A percentile compares a stretch with the other conserved stretches of the same genome.
Evolutionary conservation across 2,797 vertebrate genomes (phyloP).

Genomic region (Tolypeutes matacus): DNA sequence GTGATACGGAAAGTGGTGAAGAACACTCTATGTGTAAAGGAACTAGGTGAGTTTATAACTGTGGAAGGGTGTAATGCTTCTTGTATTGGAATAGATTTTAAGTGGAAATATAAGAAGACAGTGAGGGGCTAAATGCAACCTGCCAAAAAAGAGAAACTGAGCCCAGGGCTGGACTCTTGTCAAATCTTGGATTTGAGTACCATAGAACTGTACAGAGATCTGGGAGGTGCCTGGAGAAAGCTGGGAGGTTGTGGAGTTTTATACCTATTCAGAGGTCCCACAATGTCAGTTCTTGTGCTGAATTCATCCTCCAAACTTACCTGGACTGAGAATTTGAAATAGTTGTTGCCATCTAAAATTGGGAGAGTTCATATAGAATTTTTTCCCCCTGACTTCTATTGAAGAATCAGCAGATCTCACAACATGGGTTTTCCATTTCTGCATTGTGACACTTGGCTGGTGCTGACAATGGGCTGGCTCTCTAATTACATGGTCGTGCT

Average conservation of each 20-base stretch:
- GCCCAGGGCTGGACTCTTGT: background rate
- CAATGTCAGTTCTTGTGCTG: background rate
- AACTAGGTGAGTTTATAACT: background rate
- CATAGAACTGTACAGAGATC: background rate
- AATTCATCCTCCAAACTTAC: background rate
- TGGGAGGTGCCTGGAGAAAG: background rate
- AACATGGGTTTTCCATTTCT: background rate
- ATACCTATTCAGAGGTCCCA: background rate
- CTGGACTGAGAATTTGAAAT: constrained; percentile 55
- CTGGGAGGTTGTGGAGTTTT: background rate
- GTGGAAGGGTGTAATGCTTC: background rate
- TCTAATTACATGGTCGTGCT: background rate
- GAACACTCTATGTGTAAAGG: background rate
- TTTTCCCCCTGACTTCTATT: background rate
- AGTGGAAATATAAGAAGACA: constrained; percentile 20
- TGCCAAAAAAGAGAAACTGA: constrained; percentile 46
- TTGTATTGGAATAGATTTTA: constrained; percentile 28
- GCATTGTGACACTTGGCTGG: background rate
- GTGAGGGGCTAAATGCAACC: background rate
- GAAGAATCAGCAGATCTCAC: background rate
- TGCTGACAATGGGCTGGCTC: background rate
- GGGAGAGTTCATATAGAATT: background rate
- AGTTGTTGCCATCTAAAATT: constrained; percentile 40
- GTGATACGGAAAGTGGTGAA: background rate
- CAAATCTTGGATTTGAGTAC: constrained; percentile 31